These are phyloP conservation scores for Enteromius afrohamiltoni DNA, from an alignment of 2,797 vertebrate genomes.

Conservation along the genomic window DNA sequence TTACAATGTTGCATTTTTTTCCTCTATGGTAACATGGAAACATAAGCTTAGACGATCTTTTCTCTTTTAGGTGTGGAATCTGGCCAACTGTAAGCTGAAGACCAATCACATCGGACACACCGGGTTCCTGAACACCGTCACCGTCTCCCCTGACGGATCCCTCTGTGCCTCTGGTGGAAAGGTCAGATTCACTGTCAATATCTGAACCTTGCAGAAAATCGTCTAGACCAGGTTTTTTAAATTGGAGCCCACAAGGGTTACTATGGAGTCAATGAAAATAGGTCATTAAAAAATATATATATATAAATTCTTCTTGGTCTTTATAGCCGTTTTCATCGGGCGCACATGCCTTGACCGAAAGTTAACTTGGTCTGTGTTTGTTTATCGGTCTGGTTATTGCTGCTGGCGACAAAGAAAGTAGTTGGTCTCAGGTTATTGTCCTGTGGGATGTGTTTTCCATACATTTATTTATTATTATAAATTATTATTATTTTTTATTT, in stretches of 20 bases:
- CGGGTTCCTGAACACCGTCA: conserved; percentile 94
- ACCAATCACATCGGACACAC: conserved; percentile 97
- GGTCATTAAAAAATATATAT: no score
- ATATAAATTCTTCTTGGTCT: background rate
- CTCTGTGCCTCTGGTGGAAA: conserved; percentile 96
- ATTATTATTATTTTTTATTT: no score
- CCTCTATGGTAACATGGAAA: background rate
- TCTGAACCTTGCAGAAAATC: background rate
- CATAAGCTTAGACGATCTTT: rapidly evolving
- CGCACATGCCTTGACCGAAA: no score
- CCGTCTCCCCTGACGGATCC: conserved; percentile 94
- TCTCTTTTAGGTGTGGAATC: conserved; percentile 86
- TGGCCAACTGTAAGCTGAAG: conserved; percentile 98
- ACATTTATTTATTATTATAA: no score
- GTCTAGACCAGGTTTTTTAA: background rate
- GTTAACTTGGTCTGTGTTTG: no score
- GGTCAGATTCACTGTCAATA: conserved; percentile 69
- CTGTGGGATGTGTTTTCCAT: no score
- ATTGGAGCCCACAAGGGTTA: no score
- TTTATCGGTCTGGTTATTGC: no score
- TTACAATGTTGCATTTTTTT: background rate
- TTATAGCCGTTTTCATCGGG: no score
- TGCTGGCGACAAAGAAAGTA: no score
- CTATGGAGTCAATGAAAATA: no score
- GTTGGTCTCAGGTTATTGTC: no score